Base-by-base conservation (phyloP, 2,797 vertebrate genomes). In the Echiichthys vipera region DNA sequence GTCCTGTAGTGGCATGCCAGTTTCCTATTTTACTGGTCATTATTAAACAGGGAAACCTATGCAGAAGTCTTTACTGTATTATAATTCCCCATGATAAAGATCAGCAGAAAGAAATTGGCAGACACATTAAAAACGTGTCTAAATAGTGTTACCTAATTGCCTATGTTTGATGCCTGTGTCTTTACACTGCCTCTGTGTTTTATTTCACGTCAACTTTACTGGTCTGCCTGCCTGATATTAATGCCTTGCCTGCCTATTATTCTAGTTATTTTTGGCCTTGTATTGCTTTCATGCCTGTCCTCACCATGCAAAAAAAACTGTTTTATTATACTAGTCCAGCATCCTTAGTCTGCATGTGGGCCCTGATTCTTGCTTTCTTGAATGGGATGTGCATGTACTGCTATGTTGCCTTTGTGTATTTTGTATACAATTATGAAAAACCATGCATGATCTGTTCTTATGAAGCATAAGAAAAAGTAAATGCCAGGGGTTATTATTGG, bases 401-500 rank as follows among this genome's bases (percentile, higher is more conserved):
- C 29, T 30, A 36, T 18, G 36, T 64, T 54, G 45, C 32, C 42
- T 74, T 56, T 65, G 36, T 69, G 25, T 43, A 66, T 62, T 77
- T 65, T 73, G 20, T 29, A 70, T 36, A 62, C 1, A 59, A 45
- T 10, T n/a, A 50, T 17, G 32, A 65, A 32, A 63, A 39, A 43
- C 1, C 20, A 61, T 45, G 18, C 39, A 45, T n/a, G 3, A 10
- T 67, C 22, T 53, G 22, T 54, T 80, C 20, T 54, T 59, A 25
- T 36, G 50, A 76, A 51, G 34, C 57, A 36, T 11, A 42, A 55
- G 20, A 64, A 71, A 68, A 64, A 45, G 18, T 45, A 57, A 67
- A 71, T 37, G 65, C 74, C 71, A 63, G 40, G n/a, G n/a, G 30
- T 65, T 71, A 68, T 76, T 65, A 58, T 29, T 46, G 46, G 36